A percentile compares a stretch with the other conserved stretches of the same genome.
These are phyloP conservation scores for Martes martes DNA, from an alignment of 2,113 vertebrate genomes.

Conservation along the genomic window DNA sequence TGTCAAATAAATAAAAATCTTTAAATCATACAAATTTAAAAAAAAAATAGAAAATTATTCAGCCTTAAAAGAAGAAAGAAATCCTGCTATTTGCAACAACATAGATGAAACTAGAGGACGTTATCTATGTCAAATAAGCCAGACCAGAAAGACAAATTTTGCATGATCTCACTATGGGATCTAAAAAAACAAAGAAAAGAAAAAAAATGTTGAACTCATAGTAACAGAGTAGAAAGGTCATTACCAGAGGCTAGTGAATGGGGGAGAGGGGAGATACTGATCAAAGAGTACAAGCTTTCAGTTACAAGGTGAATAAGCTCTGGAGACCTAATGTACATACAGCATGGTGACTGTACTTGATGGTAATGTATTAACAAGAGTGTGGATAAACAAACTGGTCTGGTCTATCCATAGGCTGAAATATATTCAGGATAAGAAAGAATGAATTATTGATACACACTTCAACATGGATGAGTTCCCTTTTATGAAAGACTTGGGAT, in stretches of 20 bases:
- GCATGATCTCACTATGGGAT: not conserved
- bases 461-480: not conserved
- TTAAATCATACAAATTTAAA: too few species aligned
- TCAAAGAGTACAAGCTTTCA: not conserved
- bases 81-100: not conserved
- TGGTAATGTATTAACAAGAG: not conserved
- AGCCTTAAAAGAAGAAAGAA: not conserved
- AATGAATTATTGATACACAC: not conserved
- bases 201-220: not conserved
- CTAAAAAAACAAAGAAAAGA: not conserved
- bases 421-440: not conserved
- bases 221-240: not conserved
- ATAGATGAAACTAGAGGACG: not conserved
- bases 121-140: not conserved
- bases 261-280: not conserved
- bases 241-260: not conserved
- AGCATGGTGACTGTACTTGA: not conserved
- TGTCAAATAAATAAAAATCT: too few species aligned
- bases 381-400: not conserved
- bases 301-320: not conserved
- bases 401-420: not conserved
- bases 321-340: not conserved
- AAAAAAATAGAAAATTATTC: not conserved
- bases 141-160: not conserved
- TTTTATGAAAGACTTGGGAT: not conserved